Base-by-base conservation (phyloP, 2,888 invertebrate species). In the Phoenoteleia sp. region DNA sequence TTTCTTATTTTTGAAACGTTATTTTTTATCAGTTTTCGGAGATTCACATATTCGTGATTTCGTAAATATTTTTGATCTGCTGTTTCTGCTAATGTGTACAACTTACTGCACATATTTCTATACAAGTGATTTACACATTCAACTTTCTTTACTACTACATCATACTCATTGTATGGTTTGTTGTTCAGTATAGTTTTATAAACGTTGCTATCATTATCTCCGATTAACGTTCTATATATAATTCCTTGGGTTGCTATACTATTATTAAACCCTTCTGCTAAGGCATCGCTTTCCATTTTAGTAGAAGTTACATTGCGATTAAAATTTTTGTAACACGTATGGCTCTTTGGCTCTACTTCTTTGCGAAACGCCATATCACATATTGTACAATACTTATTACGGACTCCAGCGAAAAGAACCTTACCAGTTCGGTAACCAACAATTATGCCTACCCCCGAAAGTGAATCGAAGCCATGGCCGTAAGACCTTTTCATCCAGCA, bases 261-360 rank as follows among this genome's bases (percentile, higher is more conserved):
- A 19, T 13, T 21, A 42, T 54, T 60, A 39, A 88, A 86, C 6
- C 84, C 87, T 75, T 87, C 86, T 13, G 64, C 52, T 27, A 88
- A 76, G 0, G 79, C 69, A 23, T 86, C 81, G 17, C 52, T 72
- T 81, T 87, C 88, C 87, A 88, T 88, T 88, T 92, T 92, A 9
- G 90, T 87, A 17, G 84, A 85, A 52, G 81, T 86, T 11, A 81
- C 80, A 21, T 84, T 80, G 1, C 87, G 74, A 11, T 75, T 25
- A 86, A 88, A 91, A 81, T 91, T 91, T 64, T 89, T 89, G 80
- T 82, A 90, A 71, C 90, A 91, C 4, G 25, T 60, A 67, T 90
- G 90, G 21, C 60, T 27, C 13, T 64, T 76, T 5, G 85, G 54
- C 19, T 52, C 21, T 29, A 17, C 52, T 5, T 71, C 56, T 52